Evolutionary conservation across 2,797 vertebrate genomes (phyloP).

Genomic region (Australoheros facetus): DNA sequence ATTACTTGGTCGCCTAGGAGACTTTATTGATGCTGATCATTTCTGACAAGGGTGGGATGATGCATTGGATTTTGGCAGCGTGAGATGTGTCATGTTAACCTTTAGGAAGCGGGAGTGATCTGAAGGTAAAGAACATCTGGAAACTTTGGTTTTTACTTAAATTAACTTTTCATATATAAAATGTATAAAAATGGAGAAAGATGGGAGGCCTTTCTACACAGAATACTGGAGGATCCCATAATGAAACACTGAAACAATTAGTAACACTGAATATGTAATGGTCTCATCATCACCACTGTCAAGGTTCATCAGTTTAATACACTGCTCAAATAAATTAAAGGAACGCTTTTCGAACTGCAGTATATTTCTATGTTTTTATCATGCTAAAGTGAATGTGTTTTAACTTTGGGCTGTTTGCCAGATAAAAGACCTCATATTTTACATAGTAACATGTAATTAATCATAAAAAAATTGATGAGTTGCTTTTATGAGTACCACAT

Average conservation of each 20-base stretch:
- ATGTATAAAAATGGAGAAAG: not conserved
- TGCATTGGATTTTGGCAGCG: not conserved
- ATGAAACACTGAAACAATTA: not conserved
- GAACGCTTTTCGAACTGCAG: too few species aligned
- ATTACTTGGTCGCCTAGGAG: slow-evolving; percentile 36
- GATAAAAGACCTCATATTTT: not conserved
- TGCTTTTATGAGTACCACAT: not conserved
- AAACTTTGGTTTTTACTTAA: not conserved
- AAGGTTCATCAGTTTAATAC: too few species aligned
- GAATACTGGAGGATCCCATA: too few species aligned
- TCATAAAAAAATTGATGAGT: not conserved
- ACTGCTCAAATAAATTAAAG: too few species aligned
- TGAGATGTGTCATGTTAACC: slow-evolving; percentile 4
- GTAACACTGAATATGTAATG: not conserved
- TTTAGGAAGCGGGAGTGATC: not conserved
- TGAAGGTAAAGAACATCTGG: not conserved
- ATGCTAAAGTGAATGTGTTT: not conserved
- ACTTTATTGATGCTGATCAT: slow-evolving; percentile 48
- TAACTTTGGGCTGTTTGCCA: not conserved
- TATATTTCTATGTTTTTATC: not conserved
- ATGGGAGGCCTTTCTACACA: too few species aligned
- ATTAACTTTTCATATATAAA: not conserved
- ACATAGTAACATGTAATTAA: not conserved
- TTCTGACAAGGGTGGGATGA: slow-evolving; percentile 22
- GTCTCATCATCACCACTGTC: not conserved